phyloP scores from a whole-genome alignment of 1,140 invertebrate genomes.

The Conopomorpha cramerella region DNA sequence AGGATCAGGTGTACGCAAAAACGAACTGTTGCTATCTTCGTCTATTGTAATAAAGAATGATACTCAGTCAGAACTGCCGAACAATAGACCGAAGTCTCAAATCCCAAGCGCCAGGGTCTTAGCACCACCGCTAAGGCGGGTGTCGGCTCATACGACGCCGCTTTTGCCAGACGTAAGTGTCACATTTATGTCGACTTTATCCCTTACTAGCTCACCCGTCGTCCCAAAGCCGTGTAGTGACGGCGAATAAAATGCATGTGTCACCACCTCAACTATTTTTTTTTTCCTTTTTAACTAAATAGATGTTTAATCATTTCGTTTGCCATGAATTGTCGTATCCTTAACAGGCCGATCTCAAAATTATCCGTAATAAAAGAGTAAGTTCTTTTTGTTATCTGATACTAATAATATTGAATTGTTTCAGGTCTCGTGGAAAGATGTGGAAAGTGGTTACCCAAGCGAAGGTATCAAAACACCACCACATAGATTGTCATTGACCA shows the following conservation, averaged over 20 bases:
- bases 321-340: too few species aligned
- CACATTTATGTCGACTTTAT: too few species aligned
- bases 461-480: conserved; percentile 40
- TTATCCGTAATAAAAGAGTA: too few species aligned
- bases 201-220: too few species aligned
- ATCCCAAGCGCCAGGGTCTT: conserved; percentile 30
- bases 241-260: too few species aligned
- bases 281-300: too few species aligned
- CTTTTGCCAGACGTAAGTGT: conserved; percentile 42
- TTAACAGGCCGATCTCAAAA: too few species aligned
- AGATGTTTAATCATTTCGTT: too few species aligned
- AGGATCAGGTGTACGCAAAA: conserved; percentile 55
- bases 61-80: conserved; percentile 64
- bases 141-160: conserved; percentile 40
- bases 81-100: conserved; percentile 31
- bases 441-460: conserved; percentile 38
- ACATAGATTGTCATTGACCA: conserved; percentile 51
- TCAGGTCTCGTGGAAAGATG: conserved; percentile 48
- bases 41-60: conserved; percentile 69
- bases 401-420: conserved; percentile 3
- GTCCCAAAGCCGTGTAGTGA: too few species aligned
- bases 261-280: too few species aligned
- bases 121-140: conserved; percentile 22
- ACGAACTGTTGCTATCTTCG: conserved; percentile 61
- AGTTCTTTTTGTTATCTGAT: conserved; percentile 3